Conservation (phyloP, 2,113 vertebrate genomes). For the Pitta sordida region DNA sequence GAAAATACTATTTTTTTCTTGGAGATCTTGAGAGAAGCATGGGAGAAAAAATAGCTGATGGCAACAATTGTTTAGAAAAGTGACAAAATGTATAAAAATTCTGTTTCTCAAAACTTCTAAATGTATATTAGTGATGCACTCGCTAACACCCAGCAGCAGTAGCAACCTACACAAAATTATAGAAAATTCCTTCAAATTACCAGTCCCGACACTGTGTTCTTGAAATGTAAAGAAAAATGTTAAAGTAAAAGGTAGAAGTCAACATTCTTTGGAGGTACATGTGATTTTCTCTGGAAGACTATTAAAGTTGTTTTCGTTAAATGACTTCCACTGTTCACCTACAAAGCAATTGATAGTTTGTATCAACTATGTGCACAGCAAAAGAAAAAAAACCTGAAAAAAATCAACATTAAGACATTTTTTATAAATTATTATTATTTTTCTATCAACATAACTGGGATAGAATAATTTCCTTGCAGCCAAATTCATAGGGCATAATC, state of each 20-base stretch:
- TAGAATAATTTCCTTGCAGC: not conserved
- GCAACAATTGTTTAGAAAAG: slow-evolving; percentile 21
- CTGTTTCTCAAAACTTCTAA: slow-evolving; percentile 11
- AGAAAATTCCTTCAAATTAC: slow-evolving; percentile 16
- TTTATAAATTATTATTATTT: not conserved
- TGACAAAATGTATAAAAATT: slow-evolving; percentile 28
- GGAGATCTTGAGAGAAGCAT: not conserved
- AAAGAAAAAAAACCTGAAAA: not conserved
- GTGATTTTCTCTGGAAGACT: not conserved
- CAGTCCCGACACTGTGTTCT: not conserved
- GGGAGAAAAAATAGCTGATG: slow-evolving; percentile 28
- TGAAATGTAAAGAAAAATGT: not conserved
- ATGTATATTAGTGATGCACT: slow-evolving; percentile 24
- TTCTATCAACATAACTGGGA: not conserved
- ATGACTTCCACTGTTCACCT: not conserved
- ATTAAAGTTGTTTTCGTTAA: not conserved
- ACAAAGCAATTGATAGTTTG: not conserved
- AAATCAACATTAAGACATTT: not conserved
- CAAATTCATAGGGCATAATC: not conserved
- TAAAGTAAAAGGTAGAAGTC: not conserved
- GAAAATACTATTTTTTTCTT: slow-evolving; percentile 19
- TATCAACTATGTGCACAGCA: not conserved
- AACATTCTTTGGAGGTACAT: not conserved
- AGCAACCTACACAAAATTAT: slow-evolving; percentile 41
- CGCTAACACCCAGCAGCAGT: slow-evolving; percentile 43